Percentiles rank a stretch among this genome's conserved stretches.
Conservation (phyloP, 2,888 invertebrate species). For the Drosophila infuscata region DNA sequence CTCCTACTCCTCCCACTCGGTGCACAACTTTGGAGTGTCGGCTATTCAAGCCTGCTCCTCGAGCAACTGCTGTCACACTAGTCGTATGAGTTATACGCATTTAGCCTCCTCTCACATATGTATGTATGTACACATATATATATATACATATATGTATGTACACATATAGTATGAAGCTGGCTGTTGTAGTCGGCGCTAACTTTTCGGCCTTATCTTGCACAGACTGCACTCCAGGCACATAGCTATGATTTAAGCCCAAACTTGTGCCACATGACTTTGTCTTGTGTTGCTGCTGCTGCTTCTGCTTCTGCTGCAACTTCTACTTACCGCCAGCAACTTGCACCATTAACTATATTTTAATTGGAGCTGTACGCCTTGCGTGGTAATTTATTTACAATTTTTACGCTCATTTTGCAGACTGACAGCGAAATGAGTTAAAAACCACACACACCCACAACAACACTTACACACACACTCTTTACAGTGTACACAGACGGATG, state of each 20-base stretch:
- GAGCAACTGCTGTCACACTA: slow-evolving; percentile 61
- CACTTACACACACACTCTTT: slow-evolving; percentile 17
- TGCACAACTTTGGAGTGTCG: slow-evolving; percentile 36
- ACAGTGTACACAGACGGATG: slow-evolving; percentile 39
- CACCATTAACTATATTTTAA: slow-evolving; percentile 70
- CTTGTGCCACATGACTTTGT: slow-evolving; percentile 58
- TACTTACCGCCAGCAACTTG: slow-evolving; percentile 58
- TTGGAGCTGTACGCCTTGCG: slow-evolving; percentile 42
- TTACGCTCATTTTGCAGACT: slow-evolving; percentile 65
- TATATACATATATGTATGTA: background rate
- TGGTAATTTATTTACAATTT: slow-evolving; percentile 68
- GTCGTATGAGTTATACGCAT: slow-evolving; percentile 67
- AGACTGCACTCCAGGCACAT: slow-evolving; percentile 67
- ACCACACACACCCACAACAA: slow-evolving; percentile 16
- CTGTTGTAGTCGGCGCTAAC: slow-evolving; percentile 50
- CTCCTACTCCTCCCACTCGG: background rate
- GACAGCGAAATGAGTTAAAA: slow-evolving; percentile 46
- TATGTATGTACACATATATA: background rate
- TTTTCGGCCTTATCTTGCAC: slow-evolving; percentile 62
- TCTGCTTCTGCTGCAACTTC: slow-evolving; percentile 36
- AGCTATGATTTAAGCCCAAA: slow-evolving; percentile 70
- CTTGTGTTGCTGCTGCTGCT: slow-evolving; percentile 27
- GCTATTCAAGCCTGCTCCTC: slow-evolving; percentile 24
- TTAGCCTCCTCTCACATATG: slow-evolving; percentile 23
- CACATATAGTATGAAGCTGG: slow-evolving; percentile 9